These are phyloP conservation scores for Gadopsis marmoratus DNA, from an alignment of 2,797 vertebrate species.

Conservation along the genomic window DNA sequence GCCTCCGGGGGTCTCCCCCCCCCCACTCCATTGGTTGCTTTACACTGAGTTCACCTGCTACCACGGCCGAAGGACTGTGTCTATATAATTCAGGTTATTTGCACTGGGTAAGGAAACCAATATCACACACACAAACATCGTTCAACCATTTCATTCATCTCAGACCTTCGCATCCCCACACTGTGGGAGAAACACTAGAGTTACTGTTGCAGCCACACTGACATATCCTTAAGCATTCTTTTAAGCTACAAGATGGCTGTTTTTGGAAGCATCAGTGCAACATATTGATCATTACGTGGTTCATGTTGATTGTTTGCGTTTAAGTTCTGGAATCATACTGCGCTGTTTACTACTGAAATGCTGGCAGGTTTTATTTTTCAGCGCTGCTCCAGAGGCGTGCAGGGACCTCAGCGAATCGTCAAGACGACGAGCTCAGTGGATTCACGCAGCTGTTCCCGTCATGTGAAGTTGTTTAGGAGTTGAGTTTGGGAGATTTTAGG, in stretches of 20 bases:
- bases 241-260: constrained; percentile 33
- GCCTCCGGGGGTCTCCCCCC: constrained; percentile 14
- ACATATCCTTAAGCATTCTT: constrained; percentile 26
- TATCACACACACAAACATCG: constrained; percentile 36
- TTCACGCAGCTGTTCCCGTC: constrained; percentile 26
- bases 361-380: constrained; percentile 46
- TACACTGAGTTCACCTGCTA: constrained; percentile 63
- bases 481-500: neutral
- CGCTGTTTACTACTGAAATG: constrained; percentile 75
- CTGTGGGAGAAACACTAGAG: constrained; percentile 34
- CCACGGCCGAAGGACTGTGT: constrained; percentile 71
- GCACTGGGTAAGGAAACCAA: constrained; percentile 73
- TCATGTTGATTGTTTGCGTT: constrained; percentile 19
- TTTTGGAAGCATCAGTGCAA: constrained; percentile 12
- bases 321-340: constrained; percentile 57
- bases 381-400: constrained; percentile 38
- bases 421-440: constrained; percentile 42
- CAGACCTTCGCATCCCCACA: constrained; percentile 23
- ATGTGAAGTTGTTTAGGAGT: neutral
- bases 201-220: constrained; percentile 9
- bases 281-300: constrained; percentile 3
- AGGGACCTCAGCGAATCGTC: constrained; percentile 46
- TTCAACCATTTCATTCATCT: constrained; percentile 44
- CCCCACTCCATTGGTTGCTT: constrained; percentile 45
- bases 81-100: constrained; percentile 76